phyloP scores from a whole-genome alignment of 2,888 invertebrate genomes.

The Aleiodes alternator region DNA sequence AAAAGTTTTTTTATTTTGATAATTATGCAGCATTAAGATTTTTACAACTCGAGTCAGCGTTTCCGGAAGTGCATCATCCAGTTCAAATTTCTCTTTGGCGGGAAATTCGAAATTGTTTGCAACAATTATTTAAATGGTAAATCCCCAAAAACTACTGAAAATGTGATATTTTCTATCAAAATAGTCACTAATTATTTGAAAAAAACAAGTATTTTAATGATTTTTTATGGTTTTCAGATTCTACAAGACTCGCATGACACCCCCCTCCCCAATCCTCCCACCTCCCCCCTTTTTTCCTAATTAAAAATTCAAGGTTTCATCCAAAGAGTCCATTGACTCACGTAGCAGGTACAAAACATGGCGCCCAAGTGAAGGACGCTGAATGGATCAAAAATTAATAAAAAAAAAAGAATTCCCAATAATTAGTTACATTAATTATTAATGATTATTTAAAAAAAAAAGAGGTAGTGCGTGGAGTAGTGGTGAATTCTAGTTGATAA shows the following conservation, averaged over 20 bases:
- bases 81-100: not conserved
- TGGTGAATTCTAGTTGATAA: slow-evolving; percentile 16
- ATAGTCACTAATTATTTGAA: not conserved
- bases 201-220: not conserved
- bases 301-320: slow-evolving; percentile 30
- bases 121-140: not conserved
- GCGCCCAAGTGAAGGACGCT: slow-evolving; percentile 71
- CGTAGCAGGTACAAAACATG: slow-evolving; percentile 61
- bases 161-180: not conserved
- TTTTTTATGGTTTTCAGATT: not conserved
- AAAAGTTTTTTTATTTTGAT: too few species aligned
- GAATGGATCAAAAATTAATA: slow-evolving; percentile 43
- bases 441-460: not conserved
- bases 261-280: not conserved
- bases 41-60: too few species aligned
- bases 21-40: too few species aligned
- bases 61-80: too few species aligned
- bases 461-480: slow-evolving; percentile 3
- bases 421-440: slow-evolving; percentile 22
- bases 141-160: not conserved
- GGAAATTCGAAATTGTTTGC: not conserved
- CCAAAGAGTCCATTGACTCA: slow-evolving; percentile 30
- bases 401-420: slow-evolving; percentile 12
- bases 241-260: too few species aligned
- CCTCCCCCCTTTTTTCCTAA: not conserved